These are phyloP conservation scores for Orchestes rusci DNA, from an alignment of 2,888 invertebrate species.

Conservation along the genomic window DNA sequence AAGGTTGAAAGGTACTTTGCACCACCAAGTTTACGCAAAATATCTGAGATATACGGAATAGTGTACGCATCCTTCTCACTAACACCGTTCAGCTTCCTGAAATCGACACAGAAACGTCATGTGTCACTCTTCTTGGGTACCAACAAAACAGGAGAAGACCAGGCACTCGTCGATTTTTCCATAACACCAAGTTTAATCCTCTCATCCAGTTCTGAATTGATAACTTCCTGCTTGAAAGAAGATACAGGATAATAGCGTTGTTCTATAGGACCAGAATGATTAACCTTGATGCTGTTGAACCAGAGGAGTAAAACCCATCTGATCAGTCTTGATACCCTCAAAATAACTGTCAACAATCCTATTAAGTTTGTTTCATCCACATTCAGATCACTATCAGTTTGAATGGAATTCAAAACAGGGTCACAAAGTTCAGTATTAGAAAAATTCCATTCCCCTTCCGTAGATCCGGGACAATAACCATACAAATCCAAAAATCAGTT, in stretches of 20 bases:
- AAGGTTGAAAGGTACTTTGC: not conserved
- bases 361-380: slow-evolving; percentile 2
- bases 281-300: not conserved
- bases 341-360: slow-evolving; percentile 3
- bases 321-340: not conserved
- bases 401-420: slow-evolving; percentile 1
- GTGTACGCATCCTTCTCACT: slow-evolving; percentile 1
- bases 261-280: not conserved
- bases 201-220: slow-evolving; percentile 9
- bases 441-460: slow-evolving; percentile 6
- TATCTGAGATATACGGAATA: slow-evolving; percentile 5
- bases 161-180: slow-evolving; percentile 11
- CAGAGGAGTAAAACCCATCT: not conserved
- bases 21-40: slow-evolving; percentile 1
- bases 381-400: not conserved
- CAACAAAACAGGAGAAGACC: slow-evolving; percentile 5
- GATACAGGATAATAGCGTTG: slow-evolving; percentile 1
- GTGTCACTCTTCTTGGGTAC: not conserved
- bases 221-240: slow-evolving; percentile 10
- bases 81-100: not conserved
- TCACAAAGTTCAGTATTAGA: slow-evolving; percentile 1
- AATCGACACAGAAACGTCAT: slow-evolving; percentile 5
- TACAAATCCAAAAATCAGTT: slow-evolving; percentile 9
- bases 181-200: slow-evolving; percentile 13
- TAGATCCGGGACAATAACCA: slow-evolving; percentile 8